phyloP scores from a whole-genome alignment of 2,797 vertebrate genomes.

The Karalla daura region DNA sequence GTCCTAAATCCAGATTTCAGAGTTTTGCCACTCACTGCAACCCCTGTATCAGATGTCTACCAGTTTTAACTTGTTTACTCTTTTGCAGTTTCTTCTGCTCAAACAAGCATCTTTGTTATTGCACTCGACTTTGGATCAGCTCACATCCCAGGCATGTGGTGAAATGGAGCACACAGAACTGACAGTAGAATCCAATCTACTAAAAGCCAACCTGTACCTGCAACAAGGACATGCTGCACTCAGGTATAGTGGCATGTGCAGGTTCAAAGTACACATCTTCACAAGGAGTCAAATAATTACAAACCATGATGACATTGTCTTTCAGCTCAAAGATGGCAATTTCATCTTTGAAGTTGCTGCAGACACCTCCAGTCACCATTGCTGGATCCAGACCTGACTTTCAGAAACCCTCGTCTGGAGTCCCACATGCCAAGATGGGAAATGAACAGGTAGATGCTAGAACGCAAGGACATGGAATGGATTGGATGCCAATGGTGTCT shows the following conservation, averaged over 20 bases:
- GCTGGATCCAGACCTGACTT: conserved; percentile 16
- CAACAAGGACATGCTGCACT: conserved; percentile 85
- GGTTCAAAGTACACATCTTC: too few species aligned
- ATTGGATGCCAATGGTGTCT: too few species aligned
- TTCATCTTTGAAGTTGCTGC: conserved; percentile 87
- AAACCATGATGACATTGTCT: conserved; percentile 9
- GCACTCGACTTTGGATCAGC: conserved; percentile 50
- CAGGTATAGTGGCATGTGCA: conserved; percentile 81
- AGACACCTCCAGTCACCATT: conserved; percentile 82
- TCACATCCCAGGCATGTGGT: conserved; percentile 57
- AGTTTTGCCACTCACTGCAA: neutral
- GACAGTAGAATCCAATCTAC: conserved; percentile 84
- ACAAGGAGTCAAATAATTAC: too few species aligned
- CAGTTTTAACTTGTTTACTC: neutral
- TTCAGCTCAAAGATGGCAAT: conserved; percentile 86
- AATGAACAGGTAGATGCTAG: conserved; percentile 55
- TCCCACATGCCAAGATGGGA: conserved; percentile 4
- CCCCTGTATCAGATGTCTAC: neutral
- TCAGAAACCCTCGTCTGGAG: conserved; percentile 27
- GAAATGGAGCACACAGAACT: conserved; percentile 84
- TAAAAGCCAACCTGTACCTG: conserved; percentile 84
- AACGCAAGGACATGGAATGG: too few species aligned
- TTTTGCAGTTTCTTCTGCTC: conserved; percentile 85
- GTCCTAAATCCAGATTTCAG: neutral
- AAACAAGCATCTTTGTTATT: conserved; percentile 82